Evolutionary conservation across 37 sponge, comb jelly and placozoan species (phyloP), one percentile per base, ranked within the genome.

Genomic region (Ianthella basta): DNA sequence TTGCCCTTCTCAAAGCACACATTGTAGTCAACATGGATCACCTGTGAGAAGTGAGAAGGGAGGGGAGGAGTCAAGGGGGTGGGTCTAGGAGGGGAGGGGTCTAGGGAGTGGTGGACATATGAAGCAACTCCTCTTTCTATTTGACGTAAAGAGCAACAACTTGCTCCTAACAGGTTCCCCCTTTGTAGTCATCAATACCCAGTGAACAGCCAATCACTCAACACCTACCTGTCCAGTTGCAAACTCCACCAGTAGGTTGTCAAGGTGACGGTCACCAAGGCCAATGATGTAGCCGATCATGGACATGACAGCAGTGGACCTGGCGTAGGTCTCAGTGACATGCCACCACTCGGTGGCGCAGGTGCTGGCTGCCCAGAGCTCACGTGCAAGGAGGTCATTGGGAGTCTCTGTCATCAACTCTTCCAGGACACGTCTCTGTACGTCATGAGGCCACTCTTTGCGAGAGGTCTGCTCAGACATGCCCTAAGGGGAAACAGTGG

Each of bases 231-330:
- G 92, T 65, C 97, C 97, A 37, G 96, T 95, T 29, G 89, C 79
- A 57, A 96, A 93, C n/a, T 96, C 91, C 36, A 98, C 89, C 74
- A 98, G 82, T 13, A 98, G 90, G 87, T 98, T 98, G 84, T 98
- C 99, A 82, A 98, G 94, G 83, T 98, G 99, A 80, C 99, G 92
- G 80, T 98, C 99, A 55, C 99, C 99, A 15, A 98, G 90, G 20
- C 99, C 99, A 24, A 98, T 97, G 60, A 98, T 94, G 94, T 96
- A 98, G 37, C 99, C 99, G 87, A 96, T 96, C 82, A 98, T 98
- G 67, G 90, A 97, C 99, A 96, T 97, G 86, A 96, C 99, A 55
- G 99, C 99, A 60, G 95, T 94, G 40, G 97, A 97, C 38, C 93
- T 91, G 60, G 79, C 78, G 90, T 94, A 98, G 66, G 91, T 92